phyloP scores from a whole-genome alignment of 2,888 invertebrate genomes.

The Lingula anatina region DNA sequence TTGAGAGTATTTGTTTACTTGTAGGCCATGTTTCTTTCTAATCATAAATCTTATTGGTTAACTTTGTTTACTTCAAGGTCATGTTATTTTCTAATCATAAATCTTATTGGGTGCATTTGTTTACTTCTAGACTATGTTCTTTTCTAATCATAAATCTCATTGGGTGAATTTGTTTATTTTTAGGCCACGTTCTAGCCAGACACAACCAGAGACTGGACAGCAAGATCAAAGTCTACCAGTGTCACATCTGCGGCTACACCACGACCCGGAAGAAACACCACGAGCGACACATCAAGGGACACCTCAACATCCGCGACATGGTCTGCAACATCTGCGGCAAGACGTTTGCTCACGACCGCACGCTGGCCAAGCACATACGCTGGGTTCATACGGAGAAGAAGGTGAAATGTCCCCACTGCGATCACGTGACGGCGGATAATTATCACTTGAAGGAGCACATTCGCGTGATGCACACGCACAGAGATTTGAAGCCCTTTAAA shows the following conservation, averaged over 20 bases:
- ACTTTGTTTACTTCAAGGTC: too few relatives aligned
- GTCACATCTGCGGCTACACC: neutral
- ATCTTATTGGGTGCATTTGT: too few relatives aligned
- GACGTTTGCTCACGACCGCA: neutral
- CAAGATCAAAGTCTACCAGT: neutral
- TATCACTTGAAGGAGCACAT: neutral
- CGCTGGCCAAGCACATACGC: neutral
- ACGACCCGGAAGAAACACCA: neutral
- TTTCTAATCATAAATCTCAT: too few relatives aligned
- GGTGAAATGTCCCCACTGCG: neutral
- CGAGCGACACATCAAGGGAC: neutral
- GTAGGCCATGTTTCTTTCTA: too few relatives aligned
- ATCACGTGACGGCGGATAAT: neutral
- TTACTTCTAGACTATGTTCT: too few relatives aligned
- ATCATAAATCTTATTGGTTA: too few relatives aligned
- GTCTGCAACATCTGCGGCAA: neutral
- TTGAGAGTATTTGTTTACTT: too few relatives aligned
- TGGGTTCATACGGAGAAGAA: neutral
- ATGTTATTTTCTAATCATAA: too few relatives aligned
- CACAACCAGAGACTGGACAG: neutral
- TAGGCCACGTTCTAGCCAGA: neutral
- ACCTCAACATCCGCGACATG: neutral
- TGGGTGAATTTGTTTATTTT: too few relatives aligned
- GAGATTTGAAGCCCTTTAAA: neutral
- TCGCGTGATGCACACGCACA: neutral